These are phyloP conservation scores for Onychostruthus taczanowskii DNA, from an alignment of 2,113 vertebrate species.

Conservation along the genomic window DNA sequence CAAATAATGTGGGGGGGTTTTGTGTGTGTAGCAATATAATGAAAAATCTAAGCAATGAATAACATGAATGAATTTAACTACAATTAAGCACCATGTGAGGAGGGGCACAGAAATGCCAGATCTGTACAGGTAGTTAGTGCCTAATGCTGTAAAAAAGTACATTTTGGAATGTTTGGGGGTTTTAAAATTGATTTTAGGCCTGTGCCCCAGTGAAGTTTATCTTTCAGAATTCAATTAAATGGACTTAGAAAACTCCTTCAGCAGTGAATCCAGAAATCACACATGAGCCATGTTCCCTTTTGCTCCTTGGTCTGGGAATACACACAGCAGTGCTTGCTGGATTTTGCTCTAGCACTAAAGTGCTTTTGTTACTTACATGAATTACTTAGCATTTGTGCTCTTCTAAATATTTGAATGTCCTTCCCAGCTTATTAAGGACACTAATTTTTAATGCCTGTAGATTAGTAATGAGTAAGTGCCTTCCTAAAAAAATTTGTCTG, in stretches of 20 bases:
- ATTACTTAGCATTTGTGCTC: not conserved
- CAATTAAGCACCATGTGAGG: not conserved
- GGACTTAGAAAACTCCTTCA: not conserved
- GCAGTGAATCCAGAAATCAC: not conserved
- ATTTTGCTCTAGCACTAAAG: not conserved
- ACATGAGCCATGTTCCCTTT: not conserved
- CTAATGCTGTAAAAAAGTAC: not conserved
- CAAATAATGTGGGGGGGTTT: not conserved
- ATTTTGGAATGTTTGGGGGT: not conserved
- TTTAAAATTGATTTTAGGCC: not conserved
- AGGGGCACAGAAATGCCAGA: not conserved
- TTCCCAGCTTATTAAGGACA: not conserved
- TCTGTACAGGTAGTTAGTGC: not conserved
- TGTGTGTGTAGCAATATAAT: not conserved
- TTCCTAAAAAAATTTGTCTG: not conserved
- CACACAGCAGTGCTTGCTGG: not conserved
- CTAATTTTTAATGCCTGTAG: not conserved
- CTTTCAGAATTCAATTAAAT: not conserved
- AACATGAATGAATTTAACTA: accelerated
- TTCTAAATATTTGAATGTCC: not conserved
- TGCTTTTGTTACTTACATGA: not conserved
- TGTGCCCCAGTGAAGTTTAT: not conserved
- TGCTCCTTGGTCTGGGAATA: not conserved
- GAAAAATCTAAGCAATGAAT: not conserved
- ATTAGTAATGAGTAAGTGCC: not conserved